These are phyloP conservation scores for Apolygus lucorum DNA, from an alignment of 1,140 invertebrate species.

Conservation along the genomic window DNA sequence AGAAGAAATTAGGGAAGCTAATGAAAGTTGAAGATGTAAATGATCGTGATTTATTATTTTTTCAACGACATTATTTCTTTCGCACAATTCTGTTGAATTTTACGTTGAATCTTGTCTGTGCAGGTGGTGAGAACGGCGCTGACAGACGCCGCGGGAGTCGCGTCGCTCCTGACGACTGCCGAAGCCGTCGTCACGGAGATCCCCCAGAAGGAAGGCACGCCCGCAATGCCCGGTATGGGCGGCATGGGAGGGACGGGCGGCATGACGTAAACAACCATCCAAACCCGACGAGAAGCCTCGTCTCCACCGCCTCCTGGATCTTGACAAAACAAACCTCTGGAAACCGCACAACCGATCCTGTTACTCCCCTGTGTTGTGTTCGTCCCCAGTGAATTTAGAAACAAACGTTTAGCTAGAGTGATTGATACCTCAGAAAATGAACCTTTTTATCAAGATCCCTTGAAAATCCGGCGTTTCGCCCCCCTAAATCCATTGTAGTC, in stretches of 20 bases:
- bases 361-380: not conserved
- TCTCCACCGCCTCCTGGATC: too few relatives aligned
- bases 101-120: too few relatives aligned
- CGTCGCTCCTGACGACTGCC: slow-evolving; percentile 92
- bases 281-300: not conserved
- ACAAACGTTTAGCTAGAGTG: too few relatives aligned
- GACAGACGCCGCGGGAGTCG: slow-evolving; percentile 95
- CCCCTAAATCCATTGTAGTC: not conserved
- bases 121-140: slow-evolving; percentile 90
- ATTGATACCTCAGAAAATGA: too few relatives aligned
- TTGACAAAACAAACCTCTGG: not conserved
- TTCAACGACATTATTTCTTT: too few relatives aligned
- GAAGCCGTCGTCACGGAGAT: slow-evolving; percentile 92
- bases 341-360: not conserved
- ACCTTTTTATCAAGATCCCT: too few relatives aligned
- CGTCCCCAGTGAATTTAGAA: not conserved
- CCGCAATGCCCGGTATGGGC: slow-evolving; percentile 29
- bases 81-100: too few relatives aligned
- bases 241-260: slow-evolving; percentile 47
- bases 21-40: too few relatives aligned
- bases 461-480: too few relatives aligned
- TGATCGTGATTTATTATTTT: too few relatives aligned
- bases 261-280: slow-evolving; percentile 19
- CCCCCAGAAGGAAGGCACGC: slow-evolving; percentile 82
- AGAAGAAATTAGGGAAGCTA: too few relatives aligned